phyloP scores from a whole-genome alignment of 2,113 vertebrate species.

The Poecile atricapillus region DNA sequence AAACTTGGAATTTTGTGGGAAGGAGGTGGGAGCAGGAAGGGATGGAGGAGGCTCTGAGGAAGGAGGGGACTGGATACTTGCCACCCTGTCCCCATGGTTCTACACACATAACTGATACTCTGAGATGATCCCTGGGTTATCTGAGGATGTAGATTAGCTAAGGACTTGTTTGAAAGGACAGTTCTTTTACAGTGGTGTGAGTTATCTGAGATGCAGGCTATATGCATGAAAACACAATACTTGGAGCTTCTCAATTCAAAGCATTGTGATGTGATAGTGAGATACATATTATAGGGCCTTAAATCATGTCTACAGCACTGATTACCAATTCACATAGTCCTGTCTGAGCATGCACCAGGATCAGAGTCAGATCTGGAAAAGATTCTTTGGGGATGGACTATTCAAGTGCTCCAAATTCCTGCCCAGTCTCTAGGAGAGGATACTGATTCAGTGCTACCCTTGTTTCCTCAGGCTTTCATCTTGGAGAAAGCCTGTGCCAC shows the following conservation, averaged over 20 bases:
- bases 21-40: background rate
- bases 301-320: constrained; percentile 38
- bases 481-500: background rate
- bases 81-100: background rate
- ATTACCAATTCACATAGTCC: background rate
- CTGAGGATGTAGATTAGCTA: constrained; percentile 19
- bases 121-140: constrained; percentile 11
- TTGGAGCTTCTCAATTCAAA: background rate
- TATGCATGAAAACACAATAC: constrained; percentile 34
- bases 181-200: background rate
- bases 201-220: constrained; percentile 41
- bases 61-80: background rate
- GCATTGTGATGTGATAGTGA: constrained; percentile 32
- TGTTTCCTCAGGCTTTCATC: background rate
- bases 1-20: background rate
- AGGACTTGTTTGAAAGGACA: constrained; percentile 3
- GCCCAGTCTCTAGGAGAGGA: background rate
- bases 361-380: background rate
- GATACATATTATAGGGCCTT: constrained; percentile 49
- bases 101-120: background rate
- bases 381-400: background rate
- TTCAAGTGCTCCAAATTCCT: constrained; percentile 37
- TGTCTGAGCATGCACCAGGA: constrained; percentile 29
- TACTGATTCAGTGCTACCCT: background rate
- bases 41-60: background rate